Conservation (phyloP, 2,113 vertebrate species). For the Ptilorrhoa leucosticta region DNA sequence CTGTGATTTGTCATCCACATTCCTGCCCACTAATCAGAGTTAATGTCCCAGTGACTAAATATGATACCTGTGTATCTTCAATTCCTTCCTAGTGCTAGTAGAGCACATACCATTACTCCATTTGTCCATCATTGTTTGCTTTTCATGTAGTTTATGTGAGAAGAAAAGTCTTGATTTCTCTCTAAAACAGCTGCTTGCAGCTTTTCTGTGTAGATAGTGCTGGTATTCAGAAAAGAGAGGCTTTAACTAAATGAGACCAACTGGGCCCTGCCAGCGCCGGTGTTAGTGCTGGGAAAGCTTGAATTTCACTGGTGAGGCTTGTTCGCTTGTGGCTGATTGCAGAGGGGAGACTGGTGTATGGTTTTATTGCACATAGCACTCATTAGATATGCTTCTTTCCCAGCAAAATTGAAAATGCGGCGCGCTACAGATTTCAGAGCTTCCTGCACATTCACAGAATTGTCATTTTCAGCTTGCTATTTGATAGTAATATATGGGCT, state of each 20-base stretch:
- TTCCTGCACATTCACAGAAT: neutral
- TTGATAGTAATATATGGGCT: neutral
- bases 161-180: neutral
- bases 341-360: neutral
- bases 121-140: neutral
- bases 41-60: neutral
- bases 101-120: neutral
- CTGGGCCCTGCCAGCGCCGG: neutral
- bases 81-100: neutral
- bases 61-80: neutral
- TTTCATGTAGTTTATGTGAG: neutral
- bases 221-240: neutral
- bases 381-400: neutral
- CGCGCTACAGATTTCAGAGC: neutral
- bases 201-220: neutral
- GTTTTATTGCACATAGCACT: neutral
- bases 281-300: neutral
- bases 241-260: neutral
- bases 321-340: neutral
- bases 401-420: neutral
- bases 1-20: neutral
- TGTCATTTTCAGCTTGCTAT: neutral
- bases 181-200: neutral
- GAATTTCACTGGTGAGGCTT: neutral
- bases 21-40: neutral